These are phyloP conservation scores for Vespertilio murinus DNA, from an alignment of 2,797 vertebrate species.

Conservation along the genomic window DNA sequence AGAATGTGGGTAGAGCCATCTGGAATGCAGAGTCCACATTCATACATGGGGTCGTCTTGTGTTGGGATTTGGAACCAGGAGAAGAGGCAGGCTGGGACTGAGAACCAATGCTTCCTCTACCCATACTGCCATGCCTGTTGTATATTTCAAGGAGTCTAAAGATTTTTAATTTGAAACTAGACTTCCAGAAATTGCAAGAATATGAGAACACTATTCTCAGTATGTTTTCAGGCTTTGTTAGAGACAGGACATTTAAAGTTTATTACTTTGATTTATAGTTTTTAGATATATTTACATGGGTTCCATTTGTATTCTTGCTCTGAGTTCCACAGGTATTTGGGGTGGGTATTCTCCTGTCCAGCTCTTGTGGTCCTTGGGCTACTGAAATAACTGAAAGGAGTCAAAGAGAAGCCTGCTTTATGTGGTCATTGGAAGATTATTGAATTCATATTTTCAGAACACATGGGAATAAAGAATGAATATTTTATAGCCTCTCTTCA, in stretches of 20 bases:
- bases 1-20: background rate
- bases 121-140: background rate
- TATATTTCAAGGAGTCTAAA: background rate
- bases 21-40: background rate
- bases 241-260: background rate
- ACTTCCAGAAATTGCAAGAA: background rate
- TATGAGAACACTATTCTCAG: background rate
- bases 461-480: background rate
- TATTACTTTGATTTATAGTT: background rate
- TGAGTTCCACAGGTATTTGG: background rate
- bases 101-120: background rate
- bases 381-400: background rate
- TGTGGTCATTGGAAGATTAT: background rate
- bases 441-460: background rate
- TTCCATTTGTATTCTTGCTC: background rate
- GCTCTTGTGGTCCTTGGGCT: background rate
- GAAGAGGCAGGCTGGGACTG: background rate
- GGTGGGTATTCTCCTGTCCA: background rate
- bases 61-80: background rate
- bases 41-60: background rate
- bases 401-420: background rate
- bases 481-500: background rate
- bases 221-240: background rate
- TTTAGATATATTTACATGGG: background rate
- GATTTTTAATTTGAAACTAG: background rate